phyloP scores from a whole-genome alignment of 2,888 invertebrate genomes.

The Isotomurus palustris region DNA sequence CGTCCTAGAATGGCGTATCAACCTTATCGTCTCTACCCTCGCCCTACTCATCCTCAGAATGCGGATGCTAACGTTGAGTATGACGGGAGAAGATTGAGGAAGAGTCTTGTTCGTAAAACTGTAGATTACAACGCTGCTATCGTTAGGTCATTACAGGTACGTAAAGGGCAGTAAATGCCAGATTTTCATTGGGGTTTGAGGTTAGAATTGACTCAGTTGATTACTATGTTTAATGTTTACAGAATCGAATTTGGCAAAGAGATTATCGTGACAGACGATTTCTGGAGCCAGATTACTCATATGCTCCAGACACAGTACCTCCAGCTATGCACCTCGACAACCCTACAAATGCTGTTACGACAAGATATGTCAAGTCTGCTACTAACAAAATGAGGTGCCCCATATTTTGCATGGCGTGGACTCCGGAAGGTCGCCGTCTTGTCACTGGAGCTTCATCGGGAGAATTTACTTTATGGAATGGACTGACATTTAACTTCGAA shows the following conservation, averaged over 20 bases:
- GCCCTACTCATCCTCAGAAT: conserved; percentile 45
- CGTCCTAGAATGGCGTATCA: conserved; percentile 49
- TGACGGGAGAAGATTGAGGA: conserved; percentile 90
- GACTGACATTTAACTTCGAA: conserved; percentile 99
- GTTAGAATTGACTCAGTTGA: too few species aligned
- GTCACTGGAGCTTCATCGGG: conserved; percentile 99
- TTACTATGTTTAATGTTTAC: conserved; percentile 38
- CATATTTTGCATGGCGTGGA: conserved; percentile 98
- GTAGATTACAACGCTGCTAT: conserved; percentile 96
- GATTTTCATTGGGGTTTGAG: not conserved
- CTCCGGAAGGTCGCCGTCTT: conserved; percentile 94
- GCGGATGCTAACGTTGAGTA: conserved; percentile 59
- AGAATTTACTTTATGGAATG: conserved; percentile 99
- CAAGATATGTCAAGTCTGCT: conserved; percentile 92
- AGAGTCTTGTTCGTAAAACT: conserved; percentile 95
- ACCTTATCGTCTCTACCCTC: conserved; percentile 54
- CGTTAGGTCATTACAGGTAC: conserved; percentile 82
- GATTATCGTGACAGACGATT: conserved; percentile 83
- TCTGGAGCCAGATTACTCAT: conserved; percentile 91
- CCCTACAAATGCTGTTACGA: conserved; percentile 84
- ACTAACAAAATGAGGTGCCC: conserved; percentile 99
- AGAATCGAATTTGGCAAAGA: conserved; percentile 92
- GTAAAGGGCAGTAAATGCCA: not conserved
- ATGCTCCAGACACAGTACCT: conserved; percentile 86
- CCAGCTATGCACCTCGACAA: conserved; percentile 91